These are phyloP conservation scores for Hipposideros larvatus DNA, from an alignment of 2,797 vertebrate species.

Conservation along the genomic window DNA sequence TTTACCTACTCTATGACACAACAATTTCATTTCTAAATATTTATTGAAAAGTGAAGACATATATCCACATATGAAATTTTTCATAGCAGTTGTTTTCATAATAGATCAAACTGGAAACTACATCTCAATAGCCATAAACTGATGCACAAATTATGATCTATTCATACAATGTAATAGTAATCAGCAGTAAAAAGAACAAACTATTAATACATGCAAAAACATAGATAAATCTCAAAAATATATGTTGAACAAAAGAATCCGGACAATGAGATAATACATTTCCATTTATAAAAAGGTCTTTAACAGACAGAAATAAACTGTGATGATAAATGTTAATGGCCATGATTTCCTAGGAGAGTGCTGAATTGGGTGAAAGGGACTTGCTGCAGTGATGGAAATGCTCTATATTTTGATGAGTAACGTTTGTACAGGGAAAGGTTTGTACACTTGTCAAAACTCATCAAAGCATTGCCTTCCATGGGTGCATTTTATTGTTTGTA, in stretches of 20 bases:
- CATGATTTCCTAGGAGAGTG: neutral
- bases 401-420: neutral
- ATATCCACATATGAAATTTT: neutral
- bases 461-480: neutral
- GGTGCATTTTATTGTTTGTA: neutral
- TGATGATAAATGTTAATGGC: neutral
- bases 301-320: neutral
- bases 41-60: neutral
- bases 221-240: neutral
- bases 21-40: neutral
- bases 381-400: neutral
- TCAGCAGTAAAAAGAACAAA: neutral
- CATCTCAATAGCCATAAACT: neutral
- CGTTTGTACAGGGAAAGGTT: neutral
- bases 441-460: neutral
- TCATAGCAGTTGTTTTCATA: neutral
- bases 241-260: neutral
- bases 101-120: neutral
- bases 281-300: neutral
- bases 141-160: neutral
- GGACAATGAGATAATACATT: neutral
- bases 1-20: neutral
- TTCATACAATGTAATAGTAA: neutral
- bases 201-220: neutral
- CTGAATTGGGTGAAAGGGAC: neutral